Evolutionary conservation across 2,888 invertebrate species (phyloP).

Genomic region (Meiosimyza platycephala): DNA sequence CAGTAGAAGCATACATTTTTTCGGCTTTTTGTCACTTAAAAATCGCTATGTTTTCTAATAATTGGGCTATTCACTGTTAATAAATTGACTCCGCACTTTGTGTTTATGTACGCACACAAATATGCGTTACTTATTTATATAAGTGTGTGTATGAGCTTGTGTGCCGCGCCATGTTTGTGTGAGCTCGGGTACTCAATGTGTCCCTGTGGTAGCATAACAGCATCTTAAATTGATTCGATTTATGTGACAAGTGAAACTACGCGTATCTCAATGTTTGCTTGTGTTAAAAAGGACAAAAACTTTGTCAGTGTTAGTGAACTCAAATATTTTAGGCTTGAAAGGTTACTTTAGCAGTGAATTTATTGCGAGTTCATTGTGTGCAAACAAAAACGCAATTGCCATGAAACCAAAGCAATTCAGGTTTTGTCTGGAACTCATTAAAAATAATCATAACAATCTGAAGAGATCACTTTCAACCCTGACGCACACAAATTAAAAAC

Average conservation of each 20-base stretch:
- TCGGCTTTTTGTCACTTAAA: no score
- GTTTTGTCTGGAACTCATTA: no score
- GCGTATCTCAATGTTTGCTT: no score
- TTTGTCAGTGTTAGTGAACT: no score
- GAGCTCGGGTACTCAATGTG: slow-evolving; percentile 11
- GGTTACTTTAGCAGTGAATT: no score
- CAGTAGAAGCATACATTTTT: no score
- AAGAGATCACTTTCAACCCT: not conserved
- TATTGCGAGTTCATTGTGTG: not conserved
- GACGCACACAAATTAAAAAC: no score
- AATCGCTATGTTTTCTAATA: no score
- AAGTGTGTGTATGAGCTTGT: slow-evolving; percentile 7
- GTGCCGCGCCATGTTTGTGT: slow-evolving; percentile 17
- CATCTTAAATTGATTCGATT: slow-evolving; percentile 65
- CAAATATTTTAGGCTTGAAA: no score
- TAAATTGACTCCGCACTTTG: no score
- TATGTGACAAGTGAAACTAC: slow-evolving; percentile 54
- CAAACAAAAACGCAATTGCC: not conserved
- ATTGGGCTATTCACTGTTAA: no score
- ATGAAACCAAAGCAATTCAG: not conserved
- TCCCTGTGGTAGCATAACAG: slow-evolving; percentile 64
- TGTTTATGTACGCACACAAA: no score
- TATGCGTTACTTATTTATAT: slow-evolving; percentile 3
- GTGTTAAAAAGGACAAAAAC: slow-evolving; percentile 21
- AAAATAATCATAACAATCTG: not conserved